Percentiles rank a stretch among this genome's conserved stretches.
phyloP scores from a whole-genome alignment of 2,113 vertebrate genomes.

The Herpailurus yagouaroundi region DNA sequence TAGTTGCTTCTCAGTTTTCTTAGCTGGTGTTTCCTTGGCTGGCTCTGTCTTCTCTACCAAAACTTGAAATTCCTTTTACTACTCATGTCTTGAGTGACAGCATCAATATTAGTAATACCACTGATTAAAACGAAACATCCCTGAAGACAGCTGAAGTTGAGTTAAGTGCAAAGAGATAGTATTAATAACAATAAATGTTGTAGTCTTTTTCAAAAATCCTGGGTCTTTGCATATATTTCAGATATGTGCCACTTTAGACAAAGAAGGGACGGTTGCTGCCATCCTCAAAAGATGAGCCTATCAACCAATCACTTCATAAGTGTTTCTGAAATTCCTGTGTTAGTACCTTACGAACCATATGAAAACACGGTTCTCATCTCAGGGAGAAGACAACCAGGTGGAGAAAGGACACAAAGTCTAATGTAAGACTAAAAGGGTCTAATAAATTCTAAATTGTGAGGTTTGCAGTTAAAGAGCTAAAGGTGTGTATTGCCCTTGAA shows the following conservation, averaged over 20 bases:
- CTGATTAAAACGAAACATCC: conserved; percentile 9
- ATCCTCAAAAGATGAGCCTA: background rate
- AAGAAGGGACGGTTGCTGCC: background rate
- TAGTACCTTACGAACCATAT: background rate
- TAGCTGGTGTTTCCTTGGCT: background rate
- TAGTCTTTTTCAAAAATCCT: background rate
- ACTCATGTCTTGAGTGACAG: background rate
- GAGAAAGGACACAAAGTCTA: conserved; percentile 20
- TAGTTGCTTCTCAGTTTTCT: conserved; percentile 4
- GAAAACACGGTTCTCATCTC: background rate
- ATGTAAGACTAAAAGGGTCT: background rate
- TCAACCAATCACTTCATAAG: background rate
- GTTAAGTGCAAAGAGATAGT: conserved; percentile 23
- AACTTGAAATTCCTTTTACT: conserved; percentile 22
- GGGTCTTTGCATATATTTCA: background rate
- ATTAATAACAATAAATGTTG: background rate
- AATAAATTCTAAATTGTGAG: conserved; percentile 8
- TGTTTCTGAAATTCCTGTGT: conserved; percentile 22
- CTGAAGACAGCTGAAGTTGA: background rate
- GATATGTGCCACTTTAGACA: background rate
- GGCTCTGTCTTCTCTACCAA: conserved; percentile 17
- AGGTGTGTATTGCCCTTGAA: background rate
- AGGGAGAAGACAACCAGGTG: background rate
- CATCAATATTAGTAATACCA: background rate
- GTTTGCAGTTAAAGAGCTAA: background rate